Evolutionary conservation across 2,888 invertebrate species (phyloP), one percentile per base, ranked within the genome.

Genomic region (Diarsia brunnea): DNA sequence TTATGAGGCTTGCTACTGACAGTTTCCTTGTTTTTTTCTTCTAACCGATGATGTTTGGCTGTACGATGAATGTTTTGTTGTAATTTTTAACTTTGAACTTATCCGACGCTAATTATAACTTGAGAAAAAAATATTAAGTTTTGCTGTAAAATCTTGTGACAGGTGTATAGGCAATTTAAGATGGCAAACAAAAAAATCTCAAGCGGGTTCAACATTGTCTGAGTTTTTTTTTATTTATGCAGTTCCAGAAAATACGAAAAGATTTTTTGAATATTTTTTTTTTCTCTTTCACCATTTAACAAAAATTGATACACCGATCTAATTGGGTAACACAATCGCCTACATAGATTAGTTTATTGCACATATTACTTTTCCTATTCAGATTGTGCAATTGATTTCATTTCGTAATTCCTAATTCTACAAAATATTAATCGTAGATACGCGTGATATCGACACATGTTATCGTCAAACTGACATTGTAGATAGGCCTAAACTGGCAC

Each of bases 401-500:
- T 85, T 86, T 87, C 78, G 80, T 82, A 75, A 84, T 82, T 77
- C 79, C 67, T 84, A 75, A 81, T 86, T 82, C 78, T 61, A 74
- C 81, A 84, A 82, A 75, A 73, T 77, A 76, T 71, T 80, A 78
- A 76, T 82, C 79, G 72, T 38, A 79, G 79, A 85, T 85, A 87
- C 51, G 75, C 61, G 5, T 73, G 77, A 75, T 86, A 86, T 86
- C 76, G n/a, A 82, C 55, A 85, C 38, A 66, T 81, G 79, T 78
- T 86, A 86, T 88, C 88, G 51, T 70, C 43, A 68, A 31, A 78
- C 77, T 84, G 87, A 80, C 85, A 87, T 85, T 77, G 75, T 74
- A 87, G 84, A 88, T 87, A 88, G 87, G 87, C 87, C 87, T 87
- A 87, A 86, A 86, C 69, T 84, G 43, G 76, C 75, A 86, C 83